phyloP scores from a whole-genome alignment of 2,113 vertebrate species.

The Petromus typicus region DNA sequence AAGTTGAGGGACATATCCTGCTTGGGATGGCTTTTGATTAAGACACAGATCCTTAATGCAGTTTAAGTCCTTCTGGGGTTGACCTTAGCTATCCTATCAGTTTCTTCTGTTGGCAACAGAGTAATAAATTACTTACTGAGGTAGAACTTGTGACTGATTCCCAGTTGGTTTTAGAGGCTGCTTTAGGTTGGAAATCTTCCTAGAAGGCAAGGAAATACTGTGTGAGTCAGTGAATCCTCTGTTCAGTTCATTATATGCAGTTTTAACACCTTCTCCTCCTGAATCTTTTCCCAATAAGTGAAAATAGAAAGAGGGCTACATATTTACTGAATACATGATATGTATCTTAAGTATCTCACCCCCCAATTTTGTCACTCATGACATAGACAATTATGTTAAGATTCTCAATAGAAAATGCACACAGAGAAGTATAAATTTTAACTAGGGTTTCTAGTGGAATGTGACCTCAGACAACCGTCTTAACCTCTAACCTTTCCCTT shows the following conservation, averaged over 20 bases:
- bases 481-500: not conserved
- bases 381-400: not conserved
- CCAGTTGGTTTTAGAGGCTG: conserved; percentile 90
- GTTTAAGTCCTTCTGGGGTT: not conserved
- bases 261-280: conserved; percentile 36
- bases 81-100: conserved; percentile 61
- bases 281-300: conserved; percentile 43
- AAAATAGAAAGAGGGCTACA: not conserved
- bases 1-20: conserved; percentile 3
- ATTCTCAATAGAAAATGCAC: not conserved
- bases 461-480: not conserved
- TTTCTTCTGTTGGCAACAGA: conserved; percentile 48
- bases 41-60: not conserved
- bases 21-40: conserved; percentile 44
- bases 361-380: conserved; percentile 40
- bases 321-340: not conserved
- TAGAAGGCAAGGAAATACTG: conserved; percentile 83
- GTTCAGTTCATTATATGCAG: conserved; percentile 34
- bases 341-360: not conserved
- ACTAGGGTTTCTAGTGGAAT: not conserved
- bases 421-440: not conserved
- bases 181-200: conserved; percentile 88
- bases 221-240: conserved; percentile 44
- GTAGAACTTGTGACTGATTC: conserved; percentile 91
- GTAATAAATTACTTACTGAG: conserved; percentile 88